Base-by-base conservation (phyloP, 2,113 vertebrate species). In the Lanius ludovicianus region DNA sequence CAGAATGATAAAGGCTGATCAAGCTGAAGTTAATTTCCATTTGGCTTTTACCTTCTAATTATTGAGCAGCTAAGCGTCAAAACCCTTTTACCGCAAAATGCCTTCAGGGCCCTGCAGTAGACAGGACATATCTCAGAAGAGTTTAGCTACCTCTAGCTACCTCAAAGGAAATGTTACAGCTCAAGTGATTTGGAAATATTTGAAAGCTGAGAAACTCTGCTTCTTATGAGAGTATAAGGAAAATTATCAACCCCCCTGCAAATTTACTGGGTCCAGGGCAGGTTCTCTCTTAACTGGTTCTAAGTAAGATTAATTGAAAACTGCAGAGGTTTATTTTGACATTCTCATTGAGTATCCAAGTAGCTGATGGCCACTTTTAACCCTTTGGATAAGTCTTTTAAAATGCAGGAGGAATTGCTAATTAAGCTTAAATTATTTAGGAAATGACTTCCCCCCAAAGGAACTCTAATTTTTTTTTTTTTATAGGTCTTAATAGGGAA, bases 31-130 rank as follows among this genome's bases (percentile, higher is more conserved):
- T 86, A 85, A 96, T 96, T 96, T 97, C 68, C 30, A 69, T 80
- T 96, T 76, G 84, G 9, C 33, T 93, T 97, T 97, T 96, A 50
- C 55, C 63, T 94, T 95, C 81, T 93, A 94, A 96, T 96, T 95
- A 76, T 82, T 93, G 86, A 89, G 77, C 33, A 90, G 46, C 28
- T 93, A 41, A 77, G 67, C 11, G 57, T 71, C 60, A 93, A 76
- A 93, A 53, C 39, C 30, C 37, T 42, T 95, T 92, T 81, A 67
- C 27, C 50, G 67, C 1, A 39, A 74, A 12, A 70, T 68, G 28
- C 56, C 62, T 88, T 37, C 33, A 86, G 62, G 68, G 30, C 46
- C 62, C 59, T n/a, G 49, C 75, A 15, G 9, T 41, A 87, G 41
- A 35, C 28, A 75, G 35, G 60, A 15, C 35, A 44, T n/a, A 79